Base-by-base conservation (phyloP, 2,888 invertebrate species). In the Graphium colonna region DNA sequence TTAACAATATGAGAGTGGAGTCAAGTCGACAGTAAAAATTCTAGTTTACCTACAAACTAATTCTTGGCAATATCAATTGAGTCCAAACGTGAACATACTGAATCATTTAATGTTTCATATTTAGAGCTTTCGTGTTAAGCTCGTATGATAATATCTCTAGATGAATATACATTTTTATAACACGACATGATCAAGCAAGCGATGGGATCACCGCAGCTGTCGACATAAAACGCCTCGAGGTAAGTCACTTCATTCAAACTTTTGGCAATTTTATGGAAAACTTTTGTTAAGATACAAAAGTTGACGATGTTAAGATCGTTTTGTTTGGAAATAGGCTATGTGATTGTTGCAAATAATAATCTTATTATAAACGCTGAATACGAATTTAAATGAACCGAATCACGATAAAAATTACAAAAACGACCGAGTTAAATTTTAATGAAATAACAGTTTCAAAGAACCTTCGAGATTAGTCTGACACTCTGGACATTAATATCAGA, bases 191-290 rank as follows among this genome's bases (percentile, higher is more conserved):
- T 82, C 78, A 77, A 73, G 72, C 71, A 79, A 69, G 78, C 82
- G 82, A 69, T 84, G 86, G 79, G 82, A 86, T 74, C 80, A 78
- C 73, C 78, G 70, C 87, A 86, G 87, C 86, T 86, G 87, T 75
- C 82, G 80, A 74, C 75, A 69, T 69, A 68, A 80, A 80, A 73
- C 73, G 78, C 74, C 73, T 73, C 79, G 73, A 80, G 77, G 82
- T 81, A 81, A 83, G 81, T 84, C 84, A 82, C 82, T 85, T 81
- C 77, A 79, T 82, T 81, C 79, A 77, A 87, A 86, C 82, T 86
- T 87, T 83, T 76, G 76, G 73, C 82, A 83, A 84, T 84, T 82
- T 80, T 73, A 79, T 77, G 71, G 69, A 67, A 65, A 77, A 78
- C 72, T 79, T 79, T 79, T 79, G 69, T 77, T 78, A 79, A 77